Evolutionary conservation across 1,140 invertebrate genomes (phyloP), one percentile per base, ranked within the genome.

Genomic region (Meteorus sp.): DNA sequence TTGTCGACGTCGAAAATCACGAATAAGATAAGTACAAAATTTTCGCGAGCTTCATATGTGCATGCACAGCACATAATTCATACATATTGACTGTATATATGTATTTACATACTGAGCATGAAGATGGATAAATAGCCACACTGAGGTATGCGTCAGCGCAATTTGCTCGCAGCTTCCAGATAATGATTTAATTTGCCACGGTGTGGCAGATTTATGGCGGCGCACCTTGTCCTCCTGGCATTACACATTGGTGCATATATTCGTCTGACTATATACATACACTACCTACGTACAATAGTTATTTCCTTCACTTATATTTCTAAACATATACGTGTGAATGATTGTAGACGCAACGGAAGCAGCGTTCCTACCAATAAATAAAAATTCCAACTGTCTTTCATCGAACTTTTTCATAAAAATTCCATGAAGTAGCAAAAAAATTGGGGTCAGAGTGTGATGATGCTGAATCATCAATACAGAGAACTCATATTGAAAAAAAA

Each of bases 111-210:
- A 31, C 33, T 37, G 47, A 33, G 54, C 44, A 45, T 31, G 53
- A 50, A 33, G 41, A 44, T 56, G 47, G 23, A 57, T 45, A 35
- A 41, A 52, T 25, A 35, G 41, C 33, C 27, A 31, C 35, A 60
- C 41, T 54, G 48, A 37, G 51, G 64, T 51, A 66, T 66, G 68
- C 65, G 67, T 73, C 66, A 52, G 56, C 53, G 63, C 64, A 72
- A 72, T 71, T 74, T 72, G 64, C 68, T 71, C 63, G 50, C 62
- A 70, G 71, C 72, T 71, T 66, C 70, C 63, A 70, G 69, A 71
- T 73, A 73, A 74, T 73, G 66, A 72, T 74, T 73, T 72, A 73
- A 74, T 74, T 74, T 72, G 66, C 66, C 62, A 66, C 55, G 43
- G 51, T 48, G 41, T 67, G 69, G 63, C 64, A 74, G 70, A 73